Conservation (phyloP, 2,888 invertebrate species). For the Autographa pulchrina region DNA sequence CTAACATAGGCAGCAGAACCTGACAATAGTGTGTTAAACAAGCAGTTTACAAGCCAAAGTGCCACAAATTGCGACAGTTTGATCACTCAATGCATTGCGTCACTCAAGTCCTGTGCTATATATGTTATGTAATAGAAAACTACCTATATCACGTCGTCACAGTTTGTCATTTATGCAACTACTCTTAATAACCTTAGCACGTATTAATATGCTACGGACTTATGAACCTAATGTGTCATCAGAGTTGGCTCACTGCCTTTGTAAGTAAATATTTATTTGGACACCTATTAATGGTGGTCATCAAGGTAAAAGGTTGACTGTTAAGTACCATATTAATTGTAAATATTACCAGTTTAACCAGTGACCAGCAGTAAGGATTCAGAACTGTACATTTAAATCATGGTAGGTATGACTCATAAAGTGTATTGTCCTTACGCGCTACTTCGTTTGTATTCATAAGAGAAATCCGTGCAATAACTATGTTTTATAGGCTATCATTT, state of each 20-base stretch:
- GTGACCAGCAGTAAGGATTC: background rate
- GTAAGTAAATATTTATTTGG: background rate
- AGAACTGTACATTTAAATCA: background rate
- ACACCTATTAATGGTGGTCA: background rate
- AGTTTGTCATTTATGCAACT: slow-evolving; percentile 27
- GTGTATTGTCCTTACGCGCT: background rate
- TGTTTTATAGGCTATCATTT: no score
- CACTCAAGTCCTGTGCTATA: slow-evolving; percentile 10
- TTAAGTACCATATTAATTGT: background rate
- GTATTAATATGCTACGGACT: slow-evolving; percentile 34
- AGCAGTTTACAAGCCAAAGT: slow-evolving; percentile 7
- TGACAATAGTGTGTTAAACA: slow-evolving; percentile 3
- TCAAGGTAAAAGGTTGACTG: background rate
- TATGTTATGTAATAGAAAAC: slow-evolving; percentile 28
- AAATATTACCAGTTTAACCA: background rate
- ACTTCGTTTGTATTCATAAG: background rate
- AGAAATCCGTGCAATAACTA: background rate
- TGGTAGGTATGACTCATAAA: background rate
- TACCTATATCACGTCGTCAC: slow-evolving; percentile 27
- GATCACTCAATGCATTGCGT: slow-evolving; percentile 17
- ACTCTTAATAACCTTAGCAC: slow-evolving; percentile 34
- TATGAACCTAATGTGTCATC: slow-evolving; percentile 16
- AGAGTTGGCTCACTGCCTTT: background rate
- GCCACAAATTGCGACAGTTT: slow-evolving; percentile 12
- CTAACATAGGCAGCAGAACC: background rate